Percentiles rank a stretch among this genome's conserved stretches.
phyloP scores from a whole-genome alignment of 2,113 vertebrate genomes.

The Python bivittatus region DNA sequence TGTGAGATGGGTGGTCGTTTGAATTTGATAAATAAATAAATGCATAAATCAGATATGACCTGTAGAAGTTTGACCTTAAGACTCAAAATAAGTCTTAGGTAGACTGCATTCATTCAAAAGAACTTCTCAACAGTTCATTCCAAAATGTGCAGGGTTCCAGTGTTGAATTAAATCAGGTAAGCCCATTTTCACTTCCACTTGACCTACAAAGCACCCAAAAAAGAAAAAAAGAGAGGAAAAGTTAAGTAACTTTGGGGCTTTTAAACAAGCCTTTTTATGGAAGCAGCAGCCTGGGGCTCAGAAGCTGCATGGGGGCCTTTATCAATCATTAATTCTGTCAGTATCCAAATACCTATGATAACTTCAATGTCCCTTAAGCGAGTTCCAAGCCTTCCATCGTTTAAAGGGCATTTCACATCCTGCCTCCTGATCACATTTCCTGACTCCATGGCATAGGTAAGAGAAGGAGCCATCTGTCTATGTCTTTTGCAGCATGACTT shows the following conservation, averaged over 20 bases:
- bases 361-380: not conserved
- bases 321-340: not conserved
- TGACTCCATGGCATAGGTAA: conserved; percentile 45
- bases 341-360: not conserved
- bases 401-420: conserved; percentile 45
- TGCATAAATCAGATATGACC: no score
- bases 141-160: not conserved
- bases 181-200: not conserved
- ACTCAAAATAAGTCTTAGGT: no score
- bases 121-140: not conserved
- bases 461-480: conserved; percentile 60
- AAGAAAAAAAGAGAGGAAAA: not conserved
- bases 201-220: not conserved
- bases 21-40: no score
- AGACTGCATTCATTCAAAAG: no score
- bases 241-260: not conserved
- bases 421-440: conserved; percentile 48
- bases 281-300: not conserved
- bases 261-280: not conserved
- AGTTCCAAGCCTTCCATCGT: conserved; percentile 13
- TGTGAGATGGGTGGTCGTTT: no score
- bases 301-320: not conserved
- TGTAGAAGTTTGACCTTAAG: no score
- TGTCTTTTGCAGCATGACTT: conserved; percentile 49
- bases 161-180: not conserved